Percentiles rank a stretch among this genome's conserved stretches.
These are phyloP conservation scores for Sternotherus odoratus DNA, from an alignment of 2,797 vertebrate species.

Conservation along the genomic window DNA sequence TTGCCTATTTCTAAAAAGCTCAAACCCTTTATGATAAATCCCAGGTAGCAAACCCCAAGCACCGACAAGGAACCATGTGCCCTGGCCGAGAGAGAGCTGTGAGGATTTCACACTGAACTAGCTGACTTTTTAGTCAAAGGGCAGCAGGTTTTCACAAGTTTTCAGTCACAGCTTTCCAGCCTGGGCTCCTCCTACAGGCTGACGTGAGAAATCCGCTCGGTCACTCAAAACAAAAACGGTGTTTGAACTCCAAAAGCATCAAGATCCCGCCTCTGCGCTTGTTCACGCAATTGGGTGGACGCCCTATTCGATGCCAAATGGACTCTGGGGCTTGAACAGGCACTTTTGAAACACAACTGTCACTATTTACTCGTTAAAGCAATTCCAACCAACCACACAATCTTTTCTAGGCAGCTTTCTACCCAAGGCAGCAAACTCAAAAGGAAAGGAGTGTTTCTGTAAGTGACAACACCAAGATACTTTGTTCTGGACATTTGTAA, in stretches of 20 bases:
- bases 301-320: neutral
- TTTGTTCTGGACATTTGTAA: accelerated
- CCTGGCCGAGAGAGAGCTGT: accelerated
- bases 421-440: neutral
- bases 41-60: accelerated
- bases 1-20: neutral
- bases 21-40: neutral
- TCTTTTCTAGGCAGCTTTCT: neutral
- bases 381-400: neutral
- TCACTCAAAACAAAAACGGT: neutral
- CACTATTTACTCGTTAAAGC: neutral
- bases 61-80: neutral
- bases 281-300: neutral
- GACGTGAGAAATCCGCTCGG: neutral
- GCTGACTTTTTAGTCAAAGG: neutral
- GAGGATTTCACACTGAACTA: accelerated
- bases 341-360: neutral
- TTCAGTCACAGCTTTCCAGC: neutral
- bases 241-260: neutral
- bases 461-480: neutral
- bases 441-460: neutral
- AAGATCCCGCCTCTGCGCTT: accelerated
- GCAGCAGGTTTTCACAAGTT: neutral
- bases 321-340: neutral
- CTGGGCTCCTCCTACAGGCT: neutral